Conservation (phyloP, 1,140 invertebrate genomes). For the Calephelis virginiensis region DNA sequence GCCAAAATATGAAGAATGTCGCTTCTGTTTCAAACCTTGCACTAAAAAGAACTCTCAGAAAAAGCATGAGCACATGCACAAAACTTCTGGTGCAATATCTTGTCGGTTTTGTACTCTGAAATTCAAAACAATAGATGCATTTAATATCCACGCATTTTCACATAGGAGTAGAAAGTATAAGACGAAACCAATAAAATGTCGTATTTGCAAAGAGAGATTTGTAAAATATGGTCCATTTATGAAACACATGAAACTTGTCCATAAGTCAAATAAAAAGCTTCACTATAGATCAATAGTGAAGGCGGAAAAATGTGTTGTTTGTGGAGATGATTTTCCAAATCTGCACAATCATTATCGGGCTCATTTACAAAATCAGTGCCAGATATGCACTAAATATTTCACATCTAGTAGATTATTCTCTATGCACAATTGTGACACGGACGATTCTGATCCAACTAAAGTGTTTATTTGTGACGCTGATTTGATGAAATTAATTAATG, state of each 20-base stretch:
- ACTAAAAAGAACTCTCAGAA: conserved; percentile 55
- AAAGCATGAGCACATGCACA: conserved; percentile 60
- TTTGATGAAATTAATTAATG: conserved; percentile 50
- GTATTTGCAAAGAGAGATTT: conserved; percentile 65
- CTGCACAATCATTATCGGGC: conserved; percentile 73
- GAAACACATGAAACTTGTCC: conserved; percentile 62
- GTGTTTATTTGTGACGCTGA: conserved; percentile 61
- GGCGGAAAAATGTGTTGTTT: conserved; percentile 64
- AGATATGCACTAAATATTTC: conserved; percentile 64
- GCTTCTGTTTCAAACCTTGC: conserved; percentile 72
- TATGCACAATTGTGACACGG: conserved; percentile 61
- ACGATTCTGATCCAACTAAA: conserved; percentile 60
- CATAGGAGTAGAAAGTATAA: conserved; percentile 71
- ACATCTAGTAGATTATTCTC: conserved; percentile 60
- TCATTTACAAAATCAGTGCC: conserved; percentile 66
- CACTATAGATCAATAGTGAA: conserved; percentile 61
- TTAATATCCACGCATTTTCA: conserved; percentile 72
- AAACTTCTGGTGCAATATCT: conserved; percentile 62
- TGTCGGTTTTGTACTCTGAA: conserved; percentile 70
- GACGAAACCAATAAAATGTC: conserved; percentile 68
- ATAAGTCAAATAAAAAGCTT: conserved; percentile 63
- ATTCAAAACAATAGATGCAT: conserved; percentile 72
- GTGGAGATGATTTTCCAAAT: conserved; percentile 66
- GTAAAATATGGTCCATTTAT: conserved; percentile 70
- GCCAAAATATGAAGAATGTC: conserved; percentile 65